Conservation (phyloP, 1,140 invertebrate genomes). For the Brachionus plicatilis region DNA sequence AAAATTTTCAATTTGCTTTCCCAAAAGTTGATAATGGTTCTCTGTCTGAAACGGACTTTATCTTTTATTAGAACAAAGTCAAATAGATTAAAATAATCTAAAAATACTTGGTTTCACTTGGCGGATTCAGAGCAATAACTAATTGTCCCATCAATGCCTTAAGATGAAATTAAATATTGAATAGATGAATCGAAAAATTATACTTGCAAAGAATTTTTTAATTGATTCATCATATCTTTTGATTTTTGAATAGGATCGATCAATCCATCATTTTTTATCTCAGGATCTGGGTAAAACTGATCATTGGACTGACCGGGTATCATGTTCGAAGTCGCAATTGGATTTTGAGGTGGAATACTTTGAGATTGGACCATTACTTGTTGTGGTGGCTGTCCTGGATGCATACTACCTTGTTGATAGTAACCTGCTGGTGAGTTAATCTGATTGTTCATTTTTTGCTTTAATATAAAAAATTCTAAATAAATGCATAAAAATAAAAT, state of each 20-base stretch:
- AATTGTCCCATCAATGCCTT: background rate
- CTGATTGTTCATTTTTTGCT: constrained; percentile 12
- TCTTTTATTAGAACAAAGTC: background rate
- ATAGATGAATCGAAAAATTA: background rate
- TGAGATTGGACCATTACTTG: background rate
- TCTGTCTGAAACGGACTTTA: background rate
- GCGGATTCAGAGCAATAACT: background rate
- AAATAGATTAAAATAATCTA: background rate
- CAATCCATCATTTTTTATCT: background rate
- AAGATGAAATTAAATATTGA: background rate
- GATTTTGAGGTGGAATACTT: background rate
- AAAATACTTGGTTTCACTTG: constrained; percentile 15
- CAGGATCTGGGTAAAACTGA: background rate
- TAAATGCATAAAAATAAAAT: background rate
- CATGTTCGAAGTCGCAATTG: background rate
- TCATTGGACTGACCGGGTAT: background rate
- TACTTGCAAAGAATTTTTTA: constrained; percentile 12
- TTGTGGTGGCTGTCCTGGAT: background rate
- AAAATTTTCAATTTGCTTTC: constrained; percentile 35
- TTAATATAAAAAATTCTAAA: background rate
- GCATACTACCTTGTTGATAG: background rate
- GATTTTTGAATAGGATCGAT: background rate
- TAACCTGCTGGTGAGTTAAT: constrained; percentile 4
- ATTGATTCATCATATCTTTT: background rate
- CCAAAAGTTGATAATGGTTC: constrained; percentile 28